Conservation (phyloP, 2,797 vertebrate species). For the Myotis pilosus region DNA sequence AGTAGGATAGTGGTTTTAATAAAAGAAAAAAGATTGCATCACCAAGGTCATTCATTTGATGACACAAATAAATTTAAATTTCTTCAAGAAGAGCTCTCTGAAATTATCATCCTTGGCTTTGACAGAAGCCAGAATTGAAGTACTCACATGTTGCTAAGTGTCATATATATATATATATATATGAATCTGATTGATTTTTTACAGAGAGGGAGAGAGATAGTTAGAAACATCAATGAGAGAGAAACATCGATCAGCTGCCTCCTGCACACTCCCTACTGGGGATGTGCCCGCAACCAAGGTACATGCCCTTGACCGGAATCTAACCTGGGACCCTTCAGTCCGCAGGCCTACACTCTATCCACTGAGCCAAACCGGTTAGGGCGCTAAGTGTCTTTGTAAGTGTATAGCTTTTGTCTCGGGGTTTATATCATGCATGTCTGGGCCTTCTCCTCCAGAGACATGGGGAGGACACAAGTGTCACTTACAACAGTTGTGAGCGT, state of each 20-base stretch:
- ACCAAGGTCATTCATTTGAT: background rate
- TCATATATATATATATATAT: background rate
- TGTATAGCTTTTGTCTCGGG: background rate
- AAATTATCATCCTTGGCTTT: background rate
- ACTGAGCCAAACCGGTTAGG: too few relatives aligned
- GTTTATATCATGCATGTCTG: background rate
- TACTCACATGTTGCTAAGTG: background rate
- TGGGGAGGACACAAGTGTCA: slow-evolving; percentile 72
- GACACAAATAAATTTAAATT: background rate
- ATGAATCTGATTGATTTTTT: too few relatives aligned
- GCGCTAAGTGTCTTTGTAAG: background rate
- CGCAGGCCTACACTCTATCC: too few relatives aligned
- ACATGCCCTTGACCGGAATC: too few relatives aligned
- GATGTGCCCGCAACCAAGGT: too few relatives aligned
- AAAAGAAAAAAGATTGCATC: background rate
- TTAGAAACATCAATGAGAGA: too few relatives aligned
- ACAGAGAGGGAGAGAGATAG: too few relatives aligned
- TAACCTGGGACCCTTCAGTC: too few relatives aligned
- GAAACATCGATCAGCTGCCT: too few relatives aligned
- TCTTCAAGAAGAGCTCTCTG: background rate
- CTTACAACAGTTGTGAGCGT: slow-evolving; percentile 40
- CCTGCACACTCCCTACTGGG: too few relatives aligned
- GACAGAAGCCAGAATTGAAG: background rate
- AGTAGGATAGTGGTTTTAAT: background rate
- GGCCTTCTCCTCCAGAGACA: slow-evolving; percentile 74